Evolutionary conservation across 2,888 invertebrate species (phyloP).

Genomic region (Scotopteryx bipunctaria): DNA sequence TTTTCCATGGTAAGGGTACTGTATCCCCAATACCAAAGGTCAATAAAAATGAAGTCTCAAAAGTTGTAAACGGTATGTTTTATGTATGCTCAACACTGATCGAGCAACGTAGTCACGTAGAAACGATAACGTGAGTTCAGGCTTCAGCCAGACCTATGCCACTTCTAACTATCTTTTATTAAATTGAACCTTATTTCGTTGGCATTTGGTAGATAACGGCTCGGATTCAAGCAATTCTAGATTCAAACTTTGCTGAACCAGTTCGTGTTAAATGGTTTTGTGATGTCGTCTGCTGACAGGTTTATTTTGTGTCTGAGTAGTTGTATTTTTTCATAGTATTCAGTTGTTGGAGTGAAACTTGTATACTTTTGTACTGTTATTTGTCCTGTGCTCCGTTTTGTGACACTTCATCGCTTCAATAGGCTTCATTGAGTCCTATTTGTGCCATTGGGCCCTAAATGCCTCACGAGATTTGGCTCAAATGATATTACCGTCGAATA

Average conservation of each 20-base stretch:
- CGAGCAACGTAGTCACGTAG: slow-evolving; percentile 55
- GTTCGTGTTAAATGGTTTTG: no score
- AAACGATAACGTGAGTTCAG: slow-evolving; percentile 47
- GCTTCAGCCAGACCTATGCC: slow-evolving; percentile 31
- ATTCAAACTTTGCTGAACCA: no score
- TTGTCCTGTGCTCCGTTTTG: slow-evolving; percentile 34
- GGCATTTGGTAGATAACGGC: neutral
- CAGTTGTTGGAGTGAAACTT: neutral
- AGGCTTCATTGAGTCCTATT: slow-evolving; percentile 47
- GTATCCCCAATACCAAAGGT: neutral
- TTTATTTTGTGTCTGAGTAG: no score
- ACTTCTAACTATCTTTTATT: neutral
- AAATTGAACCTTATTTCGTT: neutral
- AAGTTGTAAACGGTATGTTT: slow-evolving; percentile 33
- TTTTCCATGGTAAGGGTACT: neutral
- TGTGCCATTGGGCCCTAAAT: slow-evolving; percentile 43
- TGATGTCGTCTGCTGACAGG: no score
- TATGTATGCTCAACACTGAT: slow-evolving; percentile 48
- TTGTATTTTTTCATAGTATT: no score
- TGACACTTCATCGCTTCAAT: slow-evolving; percentile 46
- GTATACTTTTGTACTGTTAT: neutral
- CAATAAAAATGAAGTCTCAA: slow-evolving; percentile 33
- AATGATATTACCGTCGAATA: slow-evolving; percentile 25
- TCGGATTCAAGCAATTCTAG: neutral
- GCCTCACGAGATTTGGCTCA: slow-evolving; percentile 42